Evolutionary conservation across 1,140 invertebrate species (phyloP).

Genomic region (Microplitis mediator): DNA sequence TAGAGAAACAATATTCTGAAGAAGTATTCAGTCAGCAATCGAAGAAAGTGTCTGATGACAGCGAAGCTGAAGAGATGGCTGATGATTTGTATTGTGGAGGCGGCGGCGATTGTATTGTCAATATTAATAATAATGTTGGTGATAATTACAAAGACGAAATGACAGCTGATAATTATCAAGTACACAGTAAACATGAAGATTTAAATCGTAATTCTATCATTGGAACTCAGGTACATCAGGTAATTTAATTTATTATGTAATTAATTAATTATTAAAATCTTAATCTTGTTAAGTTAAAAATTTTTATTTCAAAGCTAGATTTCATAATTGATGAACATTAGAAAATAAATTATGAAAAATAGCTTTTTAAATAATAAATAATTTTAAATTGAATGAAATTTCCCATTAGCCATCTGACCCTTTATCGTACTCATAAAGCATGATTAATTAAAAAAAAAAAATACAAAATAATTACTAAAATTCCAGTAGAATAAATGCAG

Average conservation of each 20-base stretch:
- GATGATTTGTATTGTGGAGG: slow-evolving; percentile 52
- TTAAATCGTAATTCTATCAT: slow-evolving; percentile 8
- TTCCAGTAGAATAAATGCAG: background rate
- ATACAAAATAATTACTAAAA: background rate
- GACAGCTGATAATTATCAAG: background rate
- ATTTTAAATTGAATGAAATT: background rate
- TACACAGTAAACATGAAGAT: slow-evolving; percentile 6
- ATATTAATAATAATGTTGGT: slow-evolving; percentile 26
- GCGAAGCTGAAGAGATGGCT: slow-evolving; percentile 55
- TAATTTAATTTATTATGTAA: slow-evolving; percentile 34
- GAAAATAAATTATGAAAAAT: too few species aligned
- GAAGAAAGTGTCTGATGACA: slow-evolving; percentile 63
- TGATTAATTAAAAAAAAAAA: too few species aligned
- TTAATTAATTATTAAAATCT: too few species aligned
- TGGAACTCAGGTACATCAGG: slow-evolving; percentile 43
- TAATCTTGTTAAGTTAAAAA: too few species aligned
- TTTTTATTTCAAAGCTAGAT: too few species aligned
- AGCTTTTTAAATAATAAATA: background rate
- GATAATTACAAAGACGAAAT: slow-evolving; percentile 32
- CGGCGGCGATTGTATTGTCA: slow-evolving; percentile 43
- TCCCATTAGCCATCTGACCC: background rate
- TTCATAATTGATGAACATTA: too few species aligned
- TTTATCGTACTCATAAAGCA: too few species aligned
- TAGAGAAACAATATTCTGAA: slow-evolving; percentile 78
- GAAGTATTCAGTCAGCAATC: slow-evolving; percentile 74